Base-by-base conservation (phyloP, 23 tunicate species). In the Oikopleura vanhoeffeni region DNA sequence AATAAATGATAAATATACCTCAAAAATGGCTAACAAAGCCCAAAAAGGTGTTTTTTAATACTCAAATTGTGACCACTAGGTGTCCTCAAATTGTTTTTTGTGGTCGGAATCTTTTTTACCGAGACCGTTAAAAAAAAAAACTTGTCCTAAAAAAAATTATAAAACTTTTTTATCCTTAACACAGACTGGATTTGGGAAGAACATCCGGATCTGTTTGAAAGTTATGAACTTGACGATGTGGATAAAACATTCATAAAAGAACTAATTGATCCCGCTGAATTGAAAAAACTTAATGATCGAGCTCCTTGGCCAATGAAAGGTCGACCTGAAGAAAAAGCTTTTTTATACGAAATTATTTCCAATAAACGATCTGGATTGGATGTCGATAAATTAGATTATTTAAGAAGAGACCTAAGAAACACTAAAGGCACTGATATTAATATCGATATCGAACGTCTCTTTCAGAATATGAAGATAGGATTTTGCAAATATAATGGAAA, bases 281-380 rank as follows among this genome's bases (percentile, higher is more conserved):
- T 71, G 79, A 71, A 71, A 30, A 30, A 30, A 24, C 34, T 71
- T 18, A 32, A 71, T 18, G 79, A 71, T 71, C 27, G 32, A 2
- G 79, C 79, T 2, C 38, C 34, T 2, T 71, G 79, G 79, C 79
- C 79, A 30, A 71, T 71, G 79, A 28, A 24, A 32, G 79, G 79
- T 18, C 34, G 79, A 2, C 79, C 79, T 24, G 38, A 71, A 71
- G 27, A 18, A 30, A 18, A 71, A 2, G 79, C 79, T 28, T 71
- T 71, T 30, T 32, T 71, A 38, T 71, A 71, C 79, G 79, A 71
- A 30, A 71, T 71, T 2, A 38, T 71, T 71, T 71, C 79, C 27
- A 71, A 71, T 30, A 71, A 71, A 32, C 27, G 35, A 30, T 2
- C 36, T 18, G 79, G 79, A 33, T 2, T 71, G 27, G 79, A 71